Evolutionary conservation across 1,140 invertebrate genomes (phyloP).

Genomic region (Ceratosolen solmsi): DNA sequence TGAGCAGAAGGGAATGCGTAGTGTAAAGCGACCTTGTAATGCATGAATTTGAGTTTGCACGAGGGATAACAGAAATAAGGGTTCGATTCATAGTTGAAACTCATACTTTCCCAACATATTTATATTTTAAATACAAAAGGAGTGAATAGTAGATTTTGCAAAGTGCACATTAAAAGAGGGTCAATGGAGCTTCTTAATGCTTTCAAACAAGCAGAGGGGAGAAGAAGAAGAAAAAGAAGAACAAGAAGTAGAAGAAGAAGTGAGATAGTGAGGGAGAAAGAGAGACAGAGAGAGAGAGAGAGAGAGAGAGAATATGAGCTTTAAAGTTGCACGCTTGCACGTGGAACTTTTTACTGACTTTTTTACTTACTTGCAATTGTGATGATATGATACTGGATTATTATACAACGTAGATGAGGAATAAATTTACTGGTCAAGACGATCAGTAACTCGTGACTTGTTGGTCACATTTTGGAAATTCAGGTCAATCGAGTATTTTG

Average conservation of each 20-base stretch:
- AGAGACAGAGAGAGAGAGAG: not conserved
- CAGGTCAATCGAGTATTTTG: not conserved
- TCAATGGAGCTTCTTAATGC: not conserved
- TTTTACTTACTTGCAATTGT: not conserved
- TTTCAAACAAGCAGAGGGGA: not conserved
- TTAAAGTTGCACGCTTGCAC: constrained; percentile 22
- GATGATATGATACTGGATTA: not conserved
- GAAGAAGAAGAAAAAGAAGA: not conserved
- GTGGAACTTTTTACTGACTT: not conserved
- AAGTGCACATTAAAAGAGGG: constrained; percentile 20
- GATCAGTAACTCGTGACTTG: not conserved
- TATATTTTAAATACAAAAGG: too few relatives aligned
- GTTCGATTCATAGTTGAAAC: too few relatives aligned
- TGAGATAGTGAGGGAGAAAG: not conserved
- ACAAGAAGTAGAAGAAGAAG: not conserved
- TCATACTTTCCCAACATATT: too few relatives aligned
- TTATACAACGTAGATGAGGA: not conserved
- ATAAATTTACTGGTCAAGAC: not conserved
- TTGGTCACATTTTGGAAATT: not conserved
- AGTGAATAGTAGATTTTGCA: not conserved
- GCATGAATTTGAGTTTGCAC: not conserved
- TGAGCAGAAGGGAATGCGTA: not conserved
- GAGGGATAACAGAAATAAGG: not conserved
- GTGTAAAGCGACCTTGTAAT: not conserved
- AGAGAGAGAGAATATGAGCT: not conserved